These are phyloP conservation scores for Gallinago paraguaiae DNA, from an alignment of 2,113 vertebrate species.

Conservation along the genomic window DNA sequence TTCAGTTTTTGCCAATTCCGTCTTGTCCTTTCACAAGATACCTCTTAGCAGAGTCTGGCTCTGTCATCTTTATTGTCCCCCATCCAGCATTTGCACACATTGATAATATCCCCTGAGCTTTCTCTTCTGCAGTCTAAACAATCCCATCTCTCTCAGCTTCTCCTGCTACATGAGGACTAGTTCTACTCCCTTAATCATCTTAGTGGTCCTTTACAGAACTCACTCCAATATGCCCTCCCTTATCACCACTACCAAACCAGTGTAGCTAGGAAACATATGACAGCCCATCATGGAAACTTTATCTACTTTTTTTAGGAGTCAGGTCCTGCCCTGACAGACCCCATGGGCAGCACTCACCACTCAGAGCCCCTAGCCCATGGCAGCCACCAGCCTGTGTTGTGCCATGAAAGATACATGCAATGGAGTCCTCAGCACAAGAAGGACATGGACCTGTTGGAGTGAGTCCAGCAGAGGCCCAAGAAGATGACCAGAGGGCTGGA, in stretches of 20 bases:
- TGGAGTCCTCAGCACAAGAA: neutral
- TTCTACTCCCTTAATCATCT: neutral
- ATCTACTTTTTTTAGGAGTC: accelerated
- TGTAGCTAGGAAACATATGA: neutral
- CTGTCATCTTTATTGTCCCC: neutral
- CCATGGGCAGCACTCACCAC: accelerated
- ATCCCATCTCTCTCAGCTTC: neutral
- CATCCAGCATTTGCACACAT: neutral
- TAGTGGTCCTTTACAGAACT: neutral
- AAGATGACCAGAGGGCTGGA: neutral
- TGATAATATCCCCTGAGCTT: neutral
- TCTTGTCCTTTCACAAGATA: neutral
- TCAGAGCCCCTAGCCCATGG: accelerated
- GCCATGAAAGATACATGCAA: accelerated
- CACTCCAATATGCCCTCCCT: neutral
- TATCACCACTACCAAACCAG: neutral
- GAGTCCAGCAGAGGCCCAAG: neutral
- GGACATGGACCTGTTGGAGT: neutral
- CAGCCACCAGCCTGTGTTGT: neutral
- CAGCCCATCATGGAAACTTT: neutral
- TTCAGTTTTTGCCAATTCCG: neutral
- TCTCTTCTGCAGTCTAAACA: neutral
- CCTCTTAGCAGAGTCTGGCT: neutral
- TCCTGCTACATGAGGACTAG: neutral
- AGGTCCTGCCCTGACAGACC: neutral